These are phyloP conservation scores for Bos indicus DNA, from an alignment of 2,113 vertebrate species.

Conservation along the genomic window DNA sequence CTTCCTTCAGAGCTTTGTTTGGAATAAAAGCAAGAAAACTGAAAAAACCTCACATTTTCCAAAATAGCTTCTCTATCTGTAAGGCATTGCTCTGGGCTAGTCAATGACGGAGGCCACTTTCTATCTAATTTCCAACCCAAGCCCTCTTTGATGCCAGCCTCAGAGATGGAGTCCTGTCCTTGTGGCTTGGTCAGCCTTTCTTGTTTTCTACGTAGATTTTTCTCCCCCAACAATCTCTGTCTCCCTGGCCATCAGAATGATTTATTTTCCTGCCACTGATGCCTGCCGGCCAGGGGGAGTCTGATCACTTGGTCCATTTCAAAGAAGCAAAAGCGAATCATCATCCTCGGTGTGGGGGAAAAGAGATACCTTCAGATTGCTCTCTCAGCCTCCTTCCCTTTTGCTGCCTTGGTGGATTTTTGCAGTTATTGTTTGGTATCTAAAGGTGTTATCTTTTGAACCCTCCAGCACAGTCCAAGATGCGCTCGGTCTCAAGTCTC, in stretches of 20 bases:
- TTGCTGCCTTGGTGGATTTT: constrained; percentile 38
- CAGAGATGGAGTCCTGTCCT: constrained; percentile 63
- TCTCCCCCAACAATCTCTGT: constrained; percentile 65
- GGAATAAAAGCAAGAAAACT: constrained; percentile 98
- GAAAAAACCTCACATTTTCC: constrained; percentile 82
- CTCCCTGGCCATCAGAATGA: constrained; percentile 66
- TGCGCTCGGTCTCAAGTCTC: constrained; percentile 22
- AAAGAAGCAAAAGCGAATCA: constrained; percentile 52
- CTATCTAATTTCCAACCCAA: constrained; percentile 77
- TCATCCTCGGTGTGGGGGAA: constrained; percentile 11
- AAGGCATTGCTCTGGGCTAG: constrained; percentile 74
- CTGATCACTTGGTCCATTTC: constrained; percentile 71
- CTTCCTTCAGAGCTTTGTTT: constrained; percentile 98
- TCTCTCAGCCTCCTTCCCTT: not conserved
- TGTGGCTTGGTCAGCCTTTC: constrained; percentile 71
- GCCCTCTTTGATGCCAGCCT: constrained; percentile 66
- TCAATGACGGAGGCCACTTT: constrained; percentile 74
- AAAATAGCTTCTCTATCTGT: constrained; percentile 83
- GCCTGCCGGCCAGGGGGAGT: constrained; percentile 59
- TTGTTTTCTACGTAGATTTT: constrained; percentile 71
- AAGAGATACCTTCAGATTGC: constrained; percentile 10
- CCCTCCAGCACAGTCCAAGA: constrained; percentile 49
- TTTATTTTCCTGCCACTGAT: constrained; percentile 72
- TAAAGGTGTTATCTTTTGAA: constrained; percentile 62
- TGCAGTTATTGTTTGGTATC: constrained; percentile 19